These are phyloP conservation scores for Drosophila cognata DNA, from an alignment of 2,888 invertebrate species.

Conservation along the genomic window DNA sequence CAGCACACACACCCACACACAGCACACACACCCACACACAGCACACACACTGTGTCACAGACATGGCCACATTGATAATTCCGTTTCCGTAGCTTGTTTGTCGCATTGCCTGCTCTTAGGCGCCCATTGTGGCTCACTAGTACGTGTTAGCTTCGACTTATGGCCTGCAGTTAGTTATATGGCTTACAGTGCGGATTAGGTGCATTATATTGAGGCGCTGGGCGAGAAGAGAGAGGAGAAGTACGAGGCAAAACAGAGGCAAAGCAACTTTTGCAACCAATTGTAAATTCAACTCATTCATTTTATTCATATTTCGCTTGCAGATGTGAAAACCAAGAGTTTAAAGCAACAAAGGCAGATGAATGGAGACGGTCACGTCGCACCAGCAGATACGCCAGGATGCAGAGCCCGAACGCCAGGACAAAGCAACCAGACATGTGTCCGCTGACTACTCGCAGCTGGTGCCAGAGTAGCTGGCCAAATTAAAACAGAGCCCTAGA, in stretches of 20 bases:
- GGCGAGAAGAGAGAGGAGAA: neutral
- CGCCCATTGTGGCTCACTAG: neutral
- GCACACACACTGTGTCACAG: conserved; percentile 23
- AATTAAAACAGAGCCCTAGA: conserved; percentile 12
- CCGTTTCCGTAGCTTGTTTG: conserved; percentile 60
- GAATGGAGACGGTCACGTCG: conserved; percentile 33
- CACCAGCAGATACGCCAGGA: conserved; percentile 15
- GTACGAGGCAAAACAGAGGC: conserved; percentile 28
- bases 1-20: conserved; percentile 4
- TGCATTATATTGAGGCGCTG: neutral
- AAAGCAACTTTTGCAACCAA: conserved; percentile 20
- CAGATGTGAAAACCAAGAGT: conserved; percentile 40
- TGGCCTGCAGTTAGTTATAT: conserved; percentile 30
- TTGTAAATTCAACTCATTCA: conserved; percentile 51
- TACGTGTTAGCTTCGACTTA: conserved; percentile 26
- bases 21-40: conserved; percentile 9
- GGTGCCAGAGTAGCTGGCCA: conserved; percentile 12
- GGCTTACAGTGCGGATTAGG: conserved; percentile 9
- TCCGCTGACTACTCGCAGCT: conserved; percentile 44
- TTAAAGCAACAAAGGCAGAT: conserved; percentile 5
- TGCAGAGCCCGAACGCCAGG: conserved; percentile 2
- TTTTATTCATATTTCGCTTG: conserved; percentile 56
- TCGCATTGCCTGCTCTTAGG: conserved; percentile 42
- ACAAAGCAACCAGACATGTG: neutral
- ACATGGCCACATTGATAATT: conserved; percentile 51